Conservation (phyloP, 2,113 vertebrate genomes). For the Procavia capensis region DNA sequence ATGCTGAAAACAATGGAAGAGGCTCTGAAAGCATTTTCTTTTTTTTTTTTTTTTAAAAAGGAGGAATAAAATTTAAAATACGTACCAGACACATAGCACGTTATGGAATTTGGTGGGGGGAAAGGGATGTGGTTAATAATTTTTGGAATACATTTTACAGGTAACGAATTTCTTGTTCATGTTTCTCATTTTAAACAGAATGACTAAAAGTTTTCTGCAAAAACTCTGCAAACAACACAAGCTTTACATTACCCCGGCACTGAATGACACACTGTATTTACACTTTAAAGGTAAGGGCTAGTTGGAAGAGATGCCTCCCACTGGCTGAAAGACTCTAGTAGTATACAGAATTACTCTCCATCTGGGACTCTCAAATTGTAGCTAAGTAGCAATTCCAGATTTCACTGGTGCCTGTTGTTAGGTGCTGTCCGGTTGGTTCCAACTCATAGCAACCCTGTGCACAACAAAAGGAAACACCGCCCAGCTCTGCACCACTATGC, state of each 20-base stretch:
- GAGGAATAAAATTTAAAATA: not conserved
- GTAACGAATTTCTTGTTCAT: constrained; percentile 12
- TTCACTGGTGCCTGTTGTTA: too few relatives aligned
- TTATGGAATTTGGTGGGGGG: not conserved
- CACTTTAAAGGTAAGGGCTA: constrained; percentile 93
- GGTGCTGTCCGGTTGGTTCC: too few relatives aligned
- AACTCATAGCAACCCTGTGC: too few relatives aligned
- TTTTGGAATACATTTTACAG: not conserved
- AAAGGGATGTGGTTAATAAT: not conserved
- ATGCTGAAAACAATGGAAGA: constrained; percentile 3
- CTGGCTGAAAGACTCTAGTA: not conserved
- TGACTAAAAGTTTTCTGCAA: constrained; percentile 93
- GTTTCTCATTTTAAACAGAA: constrained; percentile 85
- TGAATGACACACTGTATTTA: constrained; percentile 95
- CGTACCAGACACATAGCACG: not conserved
- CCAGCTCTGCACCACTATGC: too few relatives aligned
- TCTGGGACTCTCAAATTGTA: not conserved
- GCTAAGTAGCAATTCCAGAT: not conserved
- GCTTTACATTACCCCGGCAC: constrained; percentile 91
- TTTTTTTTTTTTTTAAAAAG: not conserved
- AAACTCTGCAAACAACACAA: constrained; percentile 94
- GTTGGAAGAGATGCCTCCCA: accelerated
- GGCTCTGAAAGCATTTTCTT: not conserved
- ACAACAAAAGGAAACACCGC: too few relatives aligned
- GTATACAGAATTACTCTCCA: not conserved